phyloP scores from a whole-genome alignment of 2,113 vertebrate genomes.

The Psilopsiagon aymara region DNA sequence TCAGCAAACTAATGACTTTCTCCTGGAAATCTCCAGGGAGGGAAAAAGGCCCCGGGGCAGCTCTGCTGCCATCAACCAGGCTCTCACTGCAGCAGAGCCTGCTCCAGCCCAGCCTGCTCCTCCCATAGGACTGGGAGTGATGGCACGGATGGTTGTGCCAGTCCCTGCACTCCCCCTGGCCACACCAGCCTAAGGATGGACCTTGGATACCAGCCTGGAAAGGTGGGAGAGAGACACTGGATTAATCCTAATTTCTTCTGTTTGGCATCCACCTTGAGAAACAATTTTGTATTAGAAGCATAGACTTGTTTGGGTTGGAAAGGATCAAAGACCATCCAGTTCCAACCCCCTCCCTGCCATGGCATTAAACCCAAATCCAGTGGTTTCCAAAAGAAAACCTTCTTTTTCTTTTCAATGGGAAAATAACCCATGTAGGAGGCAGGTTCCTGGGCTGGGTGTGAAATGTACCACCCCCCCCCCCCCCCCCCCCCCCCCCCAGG shows the following conservation, averaged over 20 bases:
- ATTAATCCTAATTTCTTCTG: not conserved
- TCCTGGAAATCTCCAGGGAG: not conserved
- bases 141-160: rapidly evolving
- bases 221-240: not conserved
- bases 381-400: rapidly evolving
- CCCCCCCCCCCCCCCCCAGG: rapidly evolving
- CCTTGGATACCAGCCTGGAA: not conserved
- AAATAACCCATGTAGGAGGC: not conserved
- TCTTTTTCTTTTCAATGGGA: not conserved
- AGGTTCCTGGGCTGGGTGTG: not conserved
- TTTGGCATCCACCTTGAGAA: not conserved
- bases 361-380: not conserved
- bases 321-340: not conserved
- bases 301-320: not conserved
- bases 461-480: not conserved
- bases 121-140: not conserved
- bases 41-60: not conserved
- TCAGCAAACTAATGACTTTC: not conserved
- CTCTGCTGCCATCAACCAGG: not conserved
- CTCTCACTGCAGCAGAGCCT: not conserved
- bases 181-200: not conserved
- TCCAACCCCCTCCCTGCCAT: not conserved
- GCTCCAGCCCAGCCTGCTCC: not conserved
- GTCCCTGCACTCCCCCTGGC: not conserved
- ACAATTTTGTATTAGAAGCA: not conserved